phyloP scores from a whole-genome alignment of 2,888 invertebrate species.

The Thereva nobilitata region DNA sequence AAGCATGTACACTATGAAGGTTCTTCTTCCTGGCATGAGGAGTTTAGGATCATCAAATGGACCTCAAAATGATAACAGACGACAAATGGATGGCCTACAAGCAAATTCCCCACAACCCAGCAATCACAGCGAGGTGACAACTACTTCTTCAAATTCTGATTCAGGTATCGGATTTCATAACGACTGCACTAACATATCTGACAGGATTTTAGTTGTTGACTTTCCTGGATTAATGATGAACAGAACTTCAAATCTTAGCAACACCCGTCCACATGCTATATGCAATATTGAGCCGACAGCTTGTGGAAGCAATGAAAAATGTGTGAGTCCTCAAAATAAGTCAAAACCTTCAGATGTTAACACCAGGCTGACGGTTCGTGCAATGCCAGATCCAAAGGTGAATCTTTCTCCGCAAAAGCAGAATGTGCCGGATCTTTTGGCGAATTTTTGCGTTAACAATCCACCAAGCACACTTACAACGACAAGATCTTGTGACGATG shows the following conservation, averaged over 20 bases:
- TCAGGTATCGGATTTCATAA: conserved; percentile 94
- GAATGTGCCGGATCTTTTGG: conserved; percentile 49
- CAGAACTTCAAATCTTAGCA: conserved; percentile 39
- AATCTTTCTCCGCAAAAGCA: conserved; percentile 42
- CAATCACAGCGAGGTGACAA: conserved; percentile 77
- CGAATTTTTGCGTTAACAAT: conserved; percentile 61
- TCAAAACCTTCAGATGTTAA: conserved; percentile 46
- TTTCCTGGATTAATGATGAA: conserved; percentile 61
- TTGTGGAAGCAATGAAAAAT: conserved; percentile 18
- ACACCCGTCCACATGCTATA: conserved; percentile 50
- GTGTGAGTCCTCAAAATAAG: conserved; percentile 16
- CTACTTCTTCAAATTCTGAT: conserved; percentile 90
- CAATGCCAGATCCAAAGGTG: conserved; percentile 65
- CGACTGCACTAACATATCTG: conserved; percentile 81
- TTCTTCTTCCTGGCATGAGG: conserved; percentile 49
- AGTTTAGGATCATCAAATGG: conserved; percentile 31
- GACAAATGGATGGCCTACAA: conserved; percentile 44
- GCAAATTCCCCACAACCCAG: conserved; percentile 86
- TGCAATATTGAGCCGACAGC: conserved; percentile 48
- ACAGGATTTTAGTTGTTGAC: conserved; percentile 77
- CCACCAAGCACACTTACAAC: conserved; percentile 40
- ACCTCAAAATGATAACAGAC: conserved; percentile 31
- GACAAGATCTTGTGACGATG: conserved; percentile 64
- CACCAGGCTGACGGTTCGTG: conserved; percentile 65
- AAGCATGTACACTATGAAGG: conserved; percentile 72